Base-by-base conservation (phyloP, 1,140 invertebrate genomes). In the Musca vetustissima region DNA sequence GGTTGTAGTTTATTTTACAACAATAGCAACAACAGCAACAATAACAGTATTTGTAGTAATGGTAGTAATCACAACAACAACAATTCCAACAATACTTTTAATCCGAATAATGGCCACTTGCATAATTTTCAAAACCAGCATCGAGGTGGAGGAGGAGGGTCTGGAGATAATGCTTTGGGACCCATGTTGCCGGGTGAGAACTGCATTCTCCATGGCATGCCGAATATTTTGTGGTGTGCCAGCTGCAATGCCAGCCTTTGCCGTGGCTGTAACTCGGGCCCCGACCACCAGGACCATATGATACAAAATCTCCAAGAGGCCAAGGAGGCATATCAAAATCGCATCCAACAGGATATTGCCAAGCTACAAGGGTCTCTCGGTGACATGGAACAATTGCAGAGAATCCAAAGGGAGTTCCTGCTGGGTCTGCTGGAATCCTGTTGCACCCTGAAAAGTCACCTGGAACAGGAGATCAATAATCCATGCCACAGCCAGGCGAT, bases 391-490 rank as follows among this genome's bases (percentile, higher is more conserved):
- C 86, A 85, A 73, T 83, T 92, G 72, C 87, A 87, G 48, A 84
- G 84, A 78, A 88, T 89, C 70, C 90, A 91, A 78, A 85, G 90
- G 52, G 88, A 89, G 70, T 89, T 92, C 73, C 78, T 92, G 49
- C 84, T 90, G 64, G 90, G 90, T 78, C 89, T 91, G n/a, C 83
- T 90, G 25, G 90, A 91, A 73, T 88, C 89, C 14, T 90, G 90
- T 76, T 88, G 90, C 14, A 89, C 89, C 61, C 79, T 91, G 53
- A 91, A 91, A 74, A 88, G 88, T 22, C 88, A 90, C 77, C 87
- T 91, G 19, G 90, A 91, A 80, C 87, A 88, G 1, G 90, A 91
- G 73, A 81, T 91, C 21, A 87, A 89, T 47, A 90, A 88, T 73
- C 88, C 88, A 66, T 86, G 86, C 83, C 86, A 85, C 17, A 87